Evolutionary conservation across 2,113 vertebrate species (phyloP), one percentile per base, ranked within the genome.

Genomic region (Australoheros scitulus): DNA sequence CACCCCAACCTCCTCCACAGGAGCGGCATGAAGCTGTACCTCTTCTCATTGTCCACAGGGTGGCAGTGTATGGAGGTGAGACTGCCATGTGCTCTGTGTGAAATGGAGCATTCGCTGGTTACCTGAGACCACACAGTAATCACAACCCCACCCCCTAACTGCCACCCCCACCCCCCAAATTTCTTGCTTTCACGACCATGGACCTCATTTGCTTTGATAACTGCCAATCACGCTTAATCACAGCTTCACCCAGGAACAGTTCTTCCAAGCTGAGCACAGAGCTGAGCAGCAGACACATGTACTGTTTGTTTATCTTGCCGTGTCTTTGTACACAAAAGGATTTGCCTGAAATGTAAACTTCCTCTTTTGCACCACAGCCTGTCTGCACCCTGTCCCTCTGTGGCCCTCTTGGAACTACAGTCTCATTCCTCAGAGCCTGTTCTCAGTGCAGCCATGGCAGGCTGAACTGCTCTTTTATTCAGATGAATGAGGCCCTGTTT

Each of bases 21-120:
- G 52, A 81, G 81, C 80, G 63, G 60, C 77, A 15, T 10, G 8
- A 52, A 47, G 61, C 75, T 95, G 95, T 85, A 88, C 56, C 87
- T 91, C 18, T 61, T 8, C 76, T 43, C 34, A 20, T 18, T 81
- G 90, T 92, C 95, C 95, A 96, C 93, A 57, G 78, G 96, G 93
- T 95, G 96, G 96, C 96, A 95, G 90, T 91, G 75, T 89, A 26
- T 83, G 88, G 90, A 93, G 92, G 88, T 85, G 65, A 88, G 84
- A 89, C 84, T 55, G 86, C 80, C 84, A 85, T 91, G 89, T 91
- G 88, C 87, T 88, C 60, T 81, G 78, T 85, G 87, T 91, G 92
- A 90, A 90, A 89, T 84, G 81, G 84, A 91, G 83, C 90, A 85
- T 86, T 89, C 52, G 34, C 61, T 74, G 82, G 83, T 81, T 87